Evolutionary conservation across 2,888 invertebrate species (phyloP).

Genomic region (Rhagonycha fulva): DNA sequence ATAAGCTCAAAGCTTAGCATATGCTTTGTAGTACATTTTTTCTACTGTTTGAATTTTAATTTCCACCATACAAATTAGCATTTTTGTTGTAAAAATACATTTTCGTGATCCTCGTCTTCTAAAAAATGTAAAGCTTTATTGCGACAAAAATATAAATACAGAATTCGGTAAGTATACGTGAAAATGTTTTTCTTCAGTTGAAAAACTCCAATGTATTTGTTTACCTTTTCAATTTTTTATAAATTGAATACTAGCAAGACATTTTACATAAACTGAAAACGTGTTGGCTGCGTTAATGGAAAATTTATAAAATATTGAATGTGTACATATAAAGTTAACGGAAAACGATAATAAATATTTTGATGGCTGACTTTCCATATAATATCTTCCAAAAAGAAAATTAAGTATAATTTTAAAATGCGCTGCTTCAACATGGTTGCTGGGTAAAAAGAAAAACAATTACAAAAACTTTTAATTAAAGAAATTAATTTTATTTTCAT

Average conservation of each 20-base stretch:
- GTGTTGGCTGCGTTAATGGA: not conserved
- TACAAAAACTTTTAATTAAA: not conserved
- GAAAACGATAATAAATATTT: not conserved
- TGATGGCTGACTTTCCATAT: not conserved
- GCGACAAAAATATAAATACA: not conserved
- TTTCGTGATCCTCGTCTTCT: not conserved
- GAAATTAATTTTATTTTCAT: not conserved
- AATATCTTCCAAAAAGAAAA: not conserved
- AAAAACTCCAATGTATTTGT: not conserved
- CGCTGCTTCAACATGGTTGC: not conserved
- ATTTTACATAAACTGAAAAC: not conserved
- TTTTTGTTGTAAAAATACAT: not conserved
- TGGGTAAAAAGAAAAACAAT: not conserved
- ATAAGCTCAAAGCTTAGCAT: not conserved
- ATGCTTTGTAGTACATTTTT: not conserved
- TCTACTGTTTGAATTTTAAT: not conserved
- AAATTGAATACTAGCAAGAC: not conserved
- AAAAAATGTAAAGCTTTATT: not conserved
- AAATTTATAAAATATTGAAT: not conserved
- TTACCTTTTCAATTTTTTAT: not conserved
- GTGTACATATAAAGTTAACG: not conserved
- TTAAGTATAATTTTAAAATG: not conserved
- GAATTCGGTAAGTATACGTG: not conserved
- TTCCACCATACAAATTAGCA: not conserved
- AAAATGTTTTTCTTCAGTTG: not conserved